Percentiles rank a stretch among this genome's conserved stretches.
Evolutionary conservation across 1,140 invertebrate species (phyloP).

Genomic region (Dermatophagoides farinae): DNA sequence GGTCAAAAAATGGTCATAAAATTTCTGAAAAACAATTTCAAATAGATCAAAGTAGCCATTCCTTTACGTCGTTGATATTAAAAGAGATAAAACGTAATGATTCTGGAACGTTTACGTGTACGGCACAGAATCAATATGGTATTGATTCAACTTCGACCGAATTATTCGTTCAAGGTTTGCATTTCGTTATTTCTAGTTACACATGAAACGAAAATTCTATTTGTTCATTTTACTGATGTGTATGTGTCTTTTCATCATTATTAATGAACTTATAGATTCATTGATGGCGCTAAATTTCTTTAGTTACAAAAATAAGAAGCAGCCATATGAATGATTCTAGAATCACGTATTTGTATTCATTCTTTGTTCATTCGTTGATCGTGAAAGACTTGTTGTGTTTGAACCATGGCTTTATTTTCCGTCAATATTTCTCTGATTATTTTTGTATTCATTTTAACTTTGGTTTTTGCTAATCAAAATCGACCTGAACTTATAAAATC

Average conservation of each 20-base stretch:
- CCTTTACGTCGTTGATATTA: neutral
- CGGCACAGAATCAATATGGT: neutral
- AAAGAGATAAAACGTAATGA: neutral
- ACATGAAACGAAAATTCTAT: no score
- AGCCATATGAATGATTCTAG: no score
- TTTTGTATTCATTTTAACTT: neutral
- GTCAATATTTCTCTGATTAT: neutral
- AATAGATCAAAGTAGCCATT: neutral
- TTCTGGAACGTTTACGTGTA: neutral
- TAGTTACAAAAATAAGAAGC: no score
- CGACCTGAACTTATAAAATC: slow-evolving; percentile 1
- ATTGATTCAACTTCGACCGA: neutral
- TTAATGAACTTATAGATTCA: neutral
- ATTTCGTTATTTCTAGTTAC: no score
- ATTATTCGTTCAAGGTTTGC: slow-evolving; percentile 4
- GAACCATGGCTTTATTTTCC: no score
- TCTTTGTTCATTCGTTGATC: no score
- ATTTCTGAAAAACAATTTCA: neutral
- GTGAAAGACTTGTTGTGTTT: no score
- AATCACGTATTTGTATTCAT: no score
- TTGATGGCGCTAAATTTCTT: neutral
- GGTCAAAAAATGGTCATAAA: neutral
- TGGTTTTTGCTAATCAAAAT: neutral
- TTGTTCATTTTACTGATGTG: no score
- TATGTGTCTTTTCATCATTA: no score